phyloP scores from a whole-genome alignment of 64 coral and sea anemone genomes.

The Actinia equina region DNA sequence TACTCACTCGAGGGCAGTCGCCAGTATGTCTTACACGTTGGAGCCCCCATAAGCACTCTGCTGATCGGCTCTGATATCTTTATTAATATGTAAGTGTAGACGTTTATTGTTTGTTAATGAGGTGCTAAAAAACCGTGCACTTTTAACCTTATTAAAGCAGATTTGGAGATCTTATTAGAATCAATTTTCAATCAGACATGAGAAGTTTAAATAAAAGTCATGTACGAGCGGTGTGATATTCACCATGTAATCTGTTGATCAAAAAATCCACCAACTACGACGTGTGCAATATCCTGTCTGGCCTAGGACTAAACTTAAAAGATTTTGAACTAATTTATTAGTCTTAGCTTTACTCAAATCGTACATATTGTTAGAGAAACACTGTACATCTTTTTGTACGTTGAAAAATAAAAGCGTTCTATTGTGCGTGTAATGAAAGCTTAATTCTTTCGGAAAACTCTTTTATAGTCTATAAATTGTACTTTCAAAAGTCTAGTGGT shows the following conservation, averaged over 20 bases:
- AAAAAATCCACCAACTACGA: not conserved
- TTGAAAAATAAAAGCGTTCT: not conserved
- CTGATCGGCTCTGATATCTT: not conserved
- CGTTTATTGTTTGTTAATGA: constrained; percentile 6
- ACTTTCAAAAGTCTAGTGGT: no score
- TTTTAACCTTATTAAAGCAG: not conserved
- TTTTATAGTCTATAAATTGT: no score
- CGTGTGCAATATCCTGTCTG: no score
- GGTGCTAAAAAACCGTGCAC: not conserved
- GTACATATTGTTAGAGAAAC: not conserved
- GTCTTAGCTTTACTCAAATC: not conserved
- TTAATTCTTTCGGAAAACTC: no score
- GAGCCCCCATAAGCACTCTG: not conserved
- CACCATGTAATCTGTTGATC: not conserved
- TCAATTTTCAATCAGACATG: not conserved
- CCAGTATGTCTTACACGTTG: constrained; percentile 8
- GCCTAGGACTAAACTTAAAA: no score
- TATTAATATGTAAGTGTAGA: not conserved
- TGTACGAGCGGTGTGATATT: not conserved
- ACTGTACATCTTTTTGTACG: not conserved
- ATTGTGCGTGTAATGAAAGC: not conserved
- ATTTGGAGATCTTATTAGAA: not conserved
- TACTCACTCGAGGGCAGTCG: not conserved
- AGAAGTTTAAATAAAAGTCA: not conserved
- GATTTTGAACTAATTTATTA: no score